Conservation (phyloP, 2,113 vertebrate species). For the Xerus inauris region DNA sequence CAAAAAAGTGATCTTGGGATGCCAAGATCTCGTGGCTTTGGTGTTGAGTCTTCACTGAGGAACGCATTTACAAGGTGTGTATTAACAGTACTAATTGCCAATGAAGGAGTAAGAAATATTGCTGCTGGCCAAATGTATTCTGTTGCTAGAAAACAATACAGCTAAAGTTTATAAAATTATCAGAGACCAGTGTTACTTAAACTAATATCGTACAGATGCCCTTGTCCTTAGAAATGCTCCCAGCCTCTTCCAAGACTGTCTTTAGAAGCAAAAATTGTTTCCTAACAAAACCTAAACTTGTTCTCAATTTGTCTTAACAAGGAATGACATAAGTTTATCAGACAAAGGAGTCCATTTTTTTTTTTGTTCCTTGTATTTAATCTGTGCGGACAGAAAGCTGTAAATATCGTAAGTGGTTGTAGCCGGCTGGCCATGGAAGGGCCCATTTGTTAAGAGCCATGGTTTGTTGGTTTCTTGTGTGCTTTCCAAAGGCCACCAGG, state of each 20-base stretch:
- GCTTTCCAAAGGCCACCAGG: conserved; percentile 81
- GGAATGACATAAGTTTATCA: conserved; percentile 52
- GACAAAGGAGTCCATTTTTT: conserved; percentile 54
- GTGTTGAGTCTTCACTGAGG: not conserved
- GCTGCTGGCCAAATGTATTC: not conserved
- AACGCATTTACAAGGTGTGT: not conserved
- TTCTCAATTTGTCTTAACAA: conserved; percentile 62
- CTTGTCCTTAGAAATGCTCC: not conserved
- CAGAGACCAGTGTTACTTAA: not conserved
- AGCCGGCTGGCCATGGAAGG: not conserved
- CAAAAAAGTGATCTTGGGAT: not conserved
- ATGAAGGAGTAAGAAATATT: not conserved
- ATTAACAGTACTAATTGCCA: conserved; percentile 8
- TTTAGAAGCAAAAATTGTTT: conserved; percentile 10
- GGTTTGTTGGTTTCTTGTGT: conserved; percentile 79
- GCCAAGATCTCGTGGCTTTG: not conserved
- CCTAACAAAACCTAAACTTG: not conserved
- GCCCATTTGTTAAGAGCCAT: conserved; percentile 36
- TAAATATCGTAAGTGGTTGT: conserved; percentile 18
- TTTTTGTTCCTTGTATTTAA: conserved; percentile 61
- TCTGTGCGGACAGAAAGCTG: conserved; percentile 61
- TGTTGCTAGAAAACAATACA: conserved; percentile 66
- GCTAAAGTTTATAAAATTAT: conserved; percentile 3
- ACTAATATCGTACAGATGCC: not conserved
- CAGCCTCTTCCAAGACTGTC: not conserved